Conservation (phyloP, 2,888 invertebrate species). For the Xylota sylvarum region DNA sequence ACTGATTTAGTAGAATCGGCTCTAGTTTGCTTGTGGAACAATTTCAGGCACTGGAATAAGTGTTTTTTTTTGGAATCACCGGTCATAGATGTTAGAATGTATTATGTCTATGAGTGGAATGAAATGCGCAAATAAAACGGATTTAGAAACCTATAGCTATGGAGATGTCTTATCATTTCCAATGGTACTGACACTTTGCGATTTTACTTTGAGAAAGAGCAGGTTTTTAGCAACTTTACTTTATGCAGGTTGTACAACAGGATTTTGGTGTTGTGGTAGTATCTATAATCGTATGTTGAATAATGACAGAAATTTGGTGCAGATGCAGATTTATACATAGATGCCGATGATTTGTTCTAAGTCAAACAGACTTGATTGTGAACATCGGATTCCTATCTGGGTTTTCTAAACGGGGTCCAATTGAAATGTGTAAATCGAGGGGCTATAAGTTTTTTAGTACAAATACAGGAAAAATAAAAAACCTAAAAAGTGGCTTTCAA, state of each 20-base stretch:
- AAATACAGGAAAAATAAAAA: too few relatives aligned
- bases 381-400: too few relatives aligned
- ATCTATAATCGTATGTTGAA: background rate
- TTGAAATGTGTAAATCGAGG: too few relatives aligned
- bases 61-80: slow-evolving; percentile 40
- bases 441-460: too few relatives aligned
- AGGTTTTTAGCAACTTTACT: background rate
- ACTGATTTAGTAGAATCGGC: slow-evolving; percentile 79
- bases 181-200: slow-evolving; percentile 9
- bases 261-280: background rate
- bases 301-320: background rate
- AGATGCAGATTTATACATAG: background rate
- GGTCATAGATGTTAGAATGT: slow-evolving; percentile 20
- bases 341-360: background rate
- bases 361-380: too few relatives aligned
- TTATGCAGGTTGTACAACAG: background rate
- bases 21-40: slow-evolving; percentile 46
- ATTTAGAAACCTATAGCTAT: background rate
- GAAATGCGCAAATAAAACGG: slow-evolving; percentile 39
- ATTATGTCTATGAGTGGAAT: slow-evolving; percentile 12
- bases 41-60: slow-evolving; percentile 45
- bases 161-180: slow-evolving; percentile 17
- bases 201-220: slow-evolving; percentile 18
- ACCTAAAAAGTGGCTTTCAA: too few relatives aligned
- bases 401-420: too few relatives aligned